Base-by-base conservation (phyloP, 2,797 vertebrate genomes). In the Liasis olivaceus region DNA sequence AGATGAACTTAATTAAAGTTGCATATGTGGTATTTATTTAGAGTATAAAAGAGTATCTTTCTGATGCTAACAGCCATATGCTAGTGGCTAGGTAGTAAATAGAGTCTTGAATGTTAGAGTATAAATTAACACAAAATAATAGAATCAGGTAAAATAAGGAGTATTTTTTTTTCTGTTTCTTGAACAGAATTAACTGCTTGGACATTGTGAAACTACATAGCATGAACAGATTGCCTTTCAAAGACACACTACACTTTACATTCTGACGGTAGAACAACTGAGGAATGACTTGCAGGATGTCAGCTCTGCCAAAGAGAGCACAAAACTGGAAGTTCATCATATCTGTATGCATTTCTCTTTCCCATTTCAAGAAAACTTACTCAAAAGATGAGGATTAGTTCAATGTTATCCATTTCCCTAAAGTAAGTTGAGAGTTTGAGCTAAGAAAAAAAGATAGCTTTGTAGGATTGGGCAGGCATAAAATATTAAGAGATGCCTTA, bases 81-180 rank as follows among this genome's bases (percentile, higher is more conserved):
- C 93, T 88, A 56, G 93, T 91, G 95, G 94, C 94, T 95, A 95
- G 93, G 93, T 95, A 96, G 90, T 89, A 90, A 92, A 72, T 86
- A 72, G 93, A 95, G 94, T 94, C 93, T 92, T 86, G 84, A 89
- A 93, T 92, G 91, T 85, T 93, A 95, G 94, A 94, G 94, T 94
- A 95, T 69, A 96, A 94, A 95, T 95, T 94, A 51, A 95, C 92
- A 94, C 88, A 94, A 95, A 96, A 96, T 96, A 91, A 94, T 95
- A 96, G 94, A 95, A 96, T 94, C 96, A 93, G 93, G 94, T 93
- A 96, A 96, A 96, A 95, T 95, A 96, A 96, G 95, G 94, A 93
- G 8, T 77, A 42, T 81, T 81, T 81, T 24, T 36, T 90, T 91
- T 93, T 91, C 85, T 89, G 93, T 22, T 22, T 8, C 54, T 96